Evolutionary conservation across 2,797 vertebrate species (phyloP), one percentile per base, ranked within the genome.

Genomic region (Sebastes matsubarae): DNA sequence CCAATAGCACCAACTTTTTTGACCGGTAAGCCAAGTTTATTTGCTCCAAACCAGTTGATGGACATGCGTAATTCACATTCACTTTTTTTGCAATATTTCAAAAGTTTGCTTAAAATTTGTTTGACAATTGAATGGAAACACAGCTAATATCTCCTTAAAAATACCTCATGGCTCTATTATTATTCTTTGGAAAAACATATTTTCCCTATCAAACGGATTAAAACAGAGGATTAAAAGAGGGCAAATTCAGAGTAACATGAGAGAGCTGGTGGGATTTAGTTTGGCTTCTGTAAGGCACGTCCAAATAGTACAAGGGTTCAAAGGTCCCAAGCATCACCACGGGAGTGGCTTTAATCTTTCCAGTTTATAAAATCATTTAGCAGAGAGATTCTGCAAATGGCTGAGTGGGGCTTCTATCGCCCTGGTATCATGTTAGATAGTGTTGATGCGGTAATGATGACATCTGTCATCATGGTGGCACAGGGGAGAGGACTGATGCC

Each of bases 261-360:
- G 20, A 25, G 29, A 6, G 11, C 8, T 32, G 9, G 30, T 29
- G 36, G 29, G 25, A 55, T 70, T 65, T 32, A 65, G 25, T 5
- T 18, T 54, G 16, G 38, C 16, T 30, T 25, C 59, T 50, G 46
- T 50, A 4, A 22, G 16, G 46, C n/a, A 32, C 16, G 1, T 72
- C 27, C 55, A 63, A 70, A 69, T 3, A 34, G 50, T 29, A 65
- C 32, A 67, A 54, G 61, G 25, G 72, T 73, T 70, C 50, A 79
- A 57, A 82, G 32, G 60, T 68, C 24, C 5, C 20, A 66, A n/a
- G 52, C 73, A 72, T 70, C 29, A 34, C 36, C 12, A 7, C 54
- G 72, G 46, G 27, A 27, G 9, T 6, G 57, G 36, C 25, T 72
- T 3, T 75, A 80, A 75, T 74, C 65, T n/a, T 27, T 80, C 18